phyloP scores from a whole-genome alignment of 2,797 vertebrate species.

The Pangasius mekongensis region DNA sequence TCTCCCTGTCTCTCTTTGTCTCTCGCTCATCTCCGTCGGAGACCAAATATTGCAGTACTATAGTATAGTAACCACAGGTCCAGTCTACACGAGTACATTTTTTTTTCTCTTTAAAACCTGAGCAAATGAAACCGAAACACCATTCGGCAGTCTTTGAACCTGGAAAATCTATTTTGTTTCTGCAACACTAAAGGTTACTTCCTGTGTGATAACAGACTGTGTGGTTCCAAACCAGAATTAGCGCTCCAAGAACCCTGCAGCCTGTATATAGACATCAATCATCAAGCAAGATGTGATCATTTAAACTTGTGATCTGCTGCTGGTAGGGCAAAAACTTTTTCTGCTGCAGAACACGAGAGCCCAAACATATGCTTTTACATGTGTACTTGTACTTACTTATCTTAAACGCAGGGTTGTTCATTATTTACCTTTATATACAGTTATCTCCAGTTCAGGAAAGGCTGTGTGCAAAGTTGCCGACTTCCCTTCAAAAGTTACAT shows the following conservation, averaged over 20 bases:
- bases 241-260: background rate
- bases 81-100: background rate
- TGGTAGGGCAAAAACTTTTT: background rate
- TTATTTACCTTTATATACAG: background rate
- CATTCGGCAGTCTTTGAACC: background rate
- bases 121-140: background rate
- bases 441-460: background rate
- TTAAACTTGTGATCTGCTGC: background rate
- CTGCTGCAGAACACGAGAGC: background rate
- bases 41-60: background rate
- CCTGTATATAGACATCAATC: background rate
- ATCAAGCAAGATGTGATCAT: background rate
- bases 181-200: conserved; percentile 2
- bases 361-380: background rate
- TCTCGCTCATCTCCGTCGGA: background rate
- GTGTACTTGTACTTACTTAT: background rate
- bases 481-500: background rate
- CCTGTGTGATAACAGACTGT: conserved; percentile 11
- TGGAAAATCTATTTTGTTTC: conserved; percentile 4
- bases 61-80: background rate
- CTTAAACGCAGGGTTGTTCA: background rate
- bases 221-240: background rate
- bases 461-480: background rate
- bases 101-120: background rate
- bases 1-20: background rate